These are phyloP conservation scores for Ptilonorhynchus violaceus DNA, from an alignment of 2,113 vertebrate genomes.

Conservation along the genomic window DNA sequence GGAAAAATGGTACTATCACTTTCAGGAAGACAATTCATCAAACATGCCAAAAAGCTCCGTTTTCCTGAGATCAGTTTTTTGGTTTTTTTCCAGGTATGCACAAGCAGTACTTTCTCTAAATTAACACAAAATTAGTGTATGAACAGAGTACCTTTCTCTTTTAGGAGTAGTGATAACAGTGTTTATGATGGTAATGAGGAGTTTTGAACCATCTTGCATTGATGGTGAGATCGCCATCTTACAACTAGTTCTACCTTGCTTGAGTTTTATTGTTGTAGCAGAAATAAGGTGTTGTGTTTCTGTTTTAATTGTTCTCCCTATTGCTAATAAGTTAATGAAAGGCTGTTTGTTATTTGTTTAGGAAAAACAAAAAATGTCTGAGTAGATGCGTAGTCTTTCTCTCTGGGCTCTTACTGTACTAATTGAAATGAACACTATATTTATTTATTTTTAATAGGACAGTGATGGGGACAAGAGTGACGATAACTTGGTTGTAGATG, in stretches of 20 bases:
- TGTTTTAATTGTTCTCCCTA: background rate
- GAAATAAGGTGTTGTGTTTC: background rate
- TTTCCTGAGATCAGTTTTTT: background rate
- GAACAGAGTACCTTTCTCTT: background rate
- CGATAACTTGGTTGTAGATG: constrained; percentile 86
- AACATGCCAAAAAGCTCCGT: background rate
- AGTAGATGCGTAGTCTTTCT: background rate
- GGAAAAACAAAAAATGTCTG: background rate
- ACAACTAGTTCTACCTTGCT: background rate
- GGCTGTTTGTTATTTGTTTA: background rate
- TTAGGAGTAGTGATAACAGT: background rate
- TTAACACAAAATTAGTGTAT: background rate
- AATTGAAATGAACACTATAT: constrained; percentile 49
- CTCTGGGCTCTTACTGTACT: constrained; percentile 9
- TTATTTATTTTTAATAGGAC: constrained; percentile 76
- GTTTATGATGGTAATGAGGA: background rate
- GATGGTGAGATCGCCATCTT: background rate
- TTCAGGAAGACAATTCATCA: background rate
- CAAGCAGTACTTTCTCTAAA: background rate
- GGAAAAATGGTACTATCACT: background rate
- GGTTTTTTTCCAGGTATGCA: background rate
- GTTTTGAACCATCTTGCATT: background rate
- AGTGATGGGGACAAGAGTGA: constrained; percentile 87
- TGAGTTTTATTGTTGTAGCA: background rate
- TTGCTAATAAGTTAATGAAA: background rate